A percentile compares a stretch with the other conserved stretches of the same genome.
Evolutionary conservation across 2,113 vertebrate species (phyloP).

Genomic region (Tonatia bakeri): DNA sequence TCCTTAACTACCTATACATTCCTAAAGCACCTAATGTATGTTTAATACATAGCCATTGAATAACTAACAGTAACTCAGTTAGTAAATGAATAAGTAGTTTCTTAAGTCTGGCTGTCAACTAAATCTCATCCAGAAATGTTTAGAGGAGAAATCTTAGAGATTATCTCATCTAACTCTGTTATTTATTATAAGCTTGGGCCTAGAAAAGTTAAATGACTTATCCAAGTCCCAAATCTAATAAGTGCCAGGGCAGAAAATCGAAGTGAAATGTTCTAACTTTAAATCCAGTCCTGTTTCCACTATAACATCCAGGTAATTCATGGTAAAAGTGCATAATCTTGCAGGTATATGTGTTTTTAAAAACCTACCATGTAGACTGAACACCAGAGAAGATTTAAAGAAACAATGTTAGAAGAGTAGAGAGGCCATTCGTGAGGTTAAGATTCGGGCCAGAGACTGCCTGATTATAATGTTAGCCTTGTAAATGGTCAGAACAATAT

Average conservation of each 20-base stretch:
- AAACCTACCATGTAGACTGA: not conserved
- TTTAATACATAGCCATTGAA: not conserved
- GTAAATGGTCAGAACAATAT: not conserved
- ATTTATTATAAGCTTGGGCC: not conserved
- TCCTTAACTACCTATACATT: not conserved
- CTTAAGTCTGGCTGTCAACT: not conserved
- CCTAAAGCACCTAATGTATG: not conserved
- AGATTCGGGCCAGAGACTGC: not conserved
- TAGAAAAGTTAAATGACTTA: not conserved
- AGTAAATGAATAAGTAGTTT: not conserved
- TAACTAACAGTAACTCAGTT: not conserved
- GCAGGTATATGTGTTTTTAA: not conserved
- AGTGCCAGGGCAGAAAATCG: not conserved
- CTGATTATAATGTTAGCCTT: not conserved
- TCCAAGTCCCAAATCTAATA: not conserved
- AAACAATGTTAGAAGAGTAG: not conserved
- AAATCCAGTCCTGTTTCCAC: not conserved
- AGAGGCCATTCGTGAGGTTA: not conserved
- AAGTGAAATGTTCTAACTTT: not conserved
- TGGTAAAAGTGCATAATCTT: not conserved
- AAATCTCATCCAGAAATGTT: not conserved
- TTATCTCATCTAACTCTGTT: not conserved
- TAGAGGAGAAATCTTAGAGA: not conserved
- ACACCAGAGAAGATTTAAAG: not conserved
- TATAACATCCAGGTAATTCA: not conserved